These are phyloP conservation scores for Gymnarchus niloticus DNA, from an alignment of 2,113 vertebrate species.

Conservation along the genomic window DNA sequence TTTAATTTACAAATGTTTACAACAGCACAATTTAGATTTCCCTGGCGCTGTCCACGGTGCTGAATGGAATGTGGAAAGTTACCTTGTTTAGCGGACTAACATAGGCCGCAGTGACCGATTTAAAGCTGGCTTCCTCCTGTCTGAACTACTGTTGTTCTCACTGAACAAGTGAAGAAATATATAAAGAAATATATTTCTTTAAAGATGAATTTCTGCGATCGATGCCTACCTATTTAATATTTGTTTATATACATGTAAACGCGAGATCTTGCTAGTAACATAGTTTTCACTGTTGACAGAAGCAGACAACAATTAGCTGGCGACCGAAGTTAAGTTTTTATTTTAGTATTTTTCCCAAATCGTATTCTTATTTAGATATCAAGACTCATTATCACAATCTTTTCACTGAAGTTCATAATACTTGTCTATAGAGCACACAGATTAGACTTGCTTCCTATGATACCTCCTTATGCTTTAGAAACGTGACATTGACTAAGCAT, in stretches of 20 bases:
- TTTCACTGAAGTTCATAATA: no score
- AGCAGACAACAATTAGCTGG: not conserved
- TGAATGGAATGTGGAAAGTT: slow-evolving; percentile 23
- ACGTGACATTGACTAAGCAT: no score
- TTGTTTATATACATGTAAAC: not conserved
- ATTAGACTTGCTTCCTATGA: not conserved
- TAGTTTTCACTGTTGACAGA: not conserved
- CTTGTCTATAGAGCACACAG: not conserved
- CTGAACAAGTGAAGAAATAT: not conserved
- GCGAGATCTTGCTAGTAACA: not conserved
- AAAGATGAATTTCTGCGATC: not conserved
- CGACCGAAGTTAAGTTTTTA: not conserved
- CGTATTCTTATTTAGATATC: not conserved
- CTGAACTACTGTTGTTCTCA: not conserved
- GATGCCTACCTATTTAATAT: not conserved
- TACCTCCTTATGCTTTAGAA: no score
- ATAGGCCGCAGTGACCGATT: not conserved
- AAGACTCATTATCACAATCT: not conserved
- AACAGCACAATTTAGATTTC: not conserved
- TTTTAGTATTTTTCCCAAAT: not conserved
- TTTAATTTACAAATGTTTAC: not conserved
- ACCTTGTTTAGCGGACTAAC: not conserved
- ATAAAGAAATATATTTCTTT: not conserved
- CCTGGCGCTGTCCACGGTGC: slow-evolving; percentile 39
- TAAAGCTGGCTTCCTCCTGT: not conserved